Conservation (phyloP, 2,888 invertebrate species). For the Mamestra brassicae region DNA sequence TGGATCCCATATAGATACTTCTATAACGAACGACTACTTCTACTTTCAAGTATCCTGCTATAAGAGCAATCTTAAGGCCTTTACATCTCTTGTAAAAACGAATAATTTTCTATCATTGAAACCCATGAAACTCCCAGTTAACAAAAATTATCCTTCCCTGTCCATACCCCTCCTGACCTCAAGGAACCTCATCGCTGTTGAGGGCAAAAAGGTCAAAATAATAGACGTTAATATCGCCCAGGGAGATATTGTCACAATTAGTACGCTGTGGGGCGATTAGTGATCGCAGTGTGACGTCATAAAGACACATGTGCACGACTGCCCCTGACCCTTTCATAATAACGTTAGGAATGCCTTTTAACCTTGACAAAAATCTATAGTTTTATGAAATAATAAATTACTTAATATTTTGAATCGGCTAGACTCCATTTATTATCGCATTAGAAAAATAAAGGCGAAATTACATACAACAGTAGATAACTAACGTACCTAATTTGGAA, state of each 20-base stretch:
- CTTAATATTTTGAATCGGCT: background rate
- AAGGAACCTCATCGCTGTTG: background rate
- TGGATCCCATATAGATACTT: background rate
- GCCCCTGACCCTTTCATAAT: slow-evolving; percentile 1
- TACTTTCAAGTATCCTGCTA: slow-evolving; percentile 1
- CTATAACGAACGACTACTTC: slow-evolving; percentile 13
- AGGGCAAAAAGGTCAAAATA: slow-evolving; percentile 21
- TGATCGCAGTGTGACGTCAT: slow-evolving; percentile 13
- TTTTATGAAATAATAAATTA: background rate
- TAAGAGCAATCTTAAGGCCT: background rate
- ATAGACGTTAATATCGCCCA: slow-evolving; percentile 29
- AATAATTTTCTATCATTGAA: background rate
- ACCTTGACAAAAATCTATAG: background rate
- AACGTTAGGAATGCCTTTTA: background rate
- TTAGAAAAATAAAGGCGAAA: background rate
- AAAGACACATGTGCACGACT: slow-evolving; percentile 17
- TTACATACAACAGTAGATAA: background rate
- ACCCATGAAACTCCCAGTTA: background rate
- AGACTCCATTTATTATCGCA: background rate
- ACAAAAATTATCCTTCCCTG: background rate
- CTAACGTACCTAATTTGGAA: background rate
- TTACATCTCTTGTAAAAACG: background rate
- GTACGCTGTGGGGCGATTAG: slow-evolving; percentile 25
- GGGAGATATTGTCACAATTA: slow-evolving; percentile 40
- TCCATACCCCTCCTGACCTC: background rate